Evolutionary conservation across 2,888 invertebrate species (phyloP).

Genomic region (Amiota mariae): DNA sequence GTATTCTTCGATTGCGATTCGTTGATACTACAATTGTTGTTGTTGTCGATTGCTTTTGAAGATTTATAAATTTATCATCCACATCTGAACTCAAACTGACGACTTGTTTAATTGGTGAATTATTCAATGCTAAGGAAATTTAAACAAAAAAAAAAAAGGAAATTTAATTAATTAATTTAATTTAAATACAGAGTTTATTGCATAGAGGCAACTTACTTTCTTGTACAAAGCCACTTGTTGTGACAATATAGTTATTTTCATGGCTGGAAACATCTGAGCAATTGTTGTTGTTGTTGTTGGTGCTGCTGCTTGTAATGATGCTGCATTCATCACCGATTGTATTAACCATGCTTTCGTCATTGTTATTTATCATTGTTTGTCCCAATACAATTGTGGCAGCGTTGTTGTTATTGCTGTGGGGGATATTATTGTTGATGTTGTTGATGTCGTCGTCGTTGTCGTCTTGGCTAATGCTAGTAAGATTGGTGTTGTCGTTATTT

Average conservation of each 20-base stretch:
- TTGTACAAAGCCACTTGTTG: slow-evolving; percentile 93
- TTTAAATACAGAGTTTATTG: not conserved
- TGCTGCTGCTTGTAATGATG: slow-evolving; percentile 32
- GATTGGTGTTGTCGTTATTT: slow-evolving; percentile 46
- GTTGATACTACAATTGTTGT: slow-evolving; percentile 20
- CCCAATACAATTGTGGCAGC: slow-evolving; percentile 47
- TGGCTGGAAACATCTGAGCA: slow-evolving; percentile 44
- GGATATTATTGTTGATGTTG: too few relatives aligned
- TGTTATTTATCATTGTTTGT: slow-evolving; percentile 38
- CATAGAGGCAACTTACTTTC: slow-evolving; percentile 90
- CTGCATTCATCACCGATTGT: slow-evolving; percentile 29
- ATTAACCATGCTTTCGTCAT: slow-evolving; percentile 12
- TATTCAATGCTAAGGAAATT: slow-evolving; percentile 81
- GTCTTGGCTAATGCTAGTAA: slow-evolving; percentile 11
- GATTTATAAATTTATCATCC: slow-evolving; percentile 90
- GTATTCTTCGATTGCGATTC: not conserved
- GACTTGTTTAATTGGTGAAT: slow-evolving; percentile 86
- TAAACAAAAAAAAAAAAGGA: slow-evolving; percentile 17
- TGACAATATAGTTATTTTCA: slow-evolving; percentile 82
- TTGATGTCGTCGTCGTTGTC: slow-evolving; percentile 28
- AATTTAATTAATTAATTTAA: not conserved
- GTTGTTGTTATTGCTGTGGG: slow-evolving; percentile 33
- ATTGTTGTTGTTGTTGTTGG: slow-evolving; percentile 33
- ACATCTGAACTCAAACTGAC: slow-evolving; percentile 92
- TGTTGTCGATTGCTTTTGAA: slow-evolving; percentile 80